Base-by-base conservation (phyloP, 2,888 invertebrate species). In the Enchytraeus crypticus region DNA sequence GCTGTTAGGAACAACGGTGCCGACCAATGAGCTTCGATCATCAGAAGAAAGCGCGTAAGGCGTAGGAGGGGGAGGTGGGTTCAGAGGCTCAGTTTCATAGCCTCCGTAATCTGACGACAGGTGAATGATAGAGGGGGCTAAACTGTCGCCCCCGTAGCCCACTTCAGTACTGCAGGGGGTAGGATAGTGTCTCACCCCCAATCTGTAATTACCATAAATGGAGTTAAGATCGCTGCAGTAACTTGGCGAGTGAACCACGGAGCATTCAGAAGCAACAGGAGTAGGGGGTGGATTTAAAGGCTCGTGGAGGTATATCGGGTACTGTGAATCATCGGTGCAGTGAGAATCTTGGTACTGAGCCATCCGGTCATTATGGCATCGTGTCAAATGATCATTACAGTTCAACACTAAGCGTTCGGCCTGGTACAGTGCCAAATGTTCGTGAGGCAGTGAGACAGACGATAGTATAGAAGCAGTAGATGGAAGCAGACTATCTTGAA, bases 81-180 rank as follows among this genome's bases (percentile, higher is more conserved):
- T 33, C 26, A 38, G 53, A 18, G 21, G 59, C 21, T 53, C 57
- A 32, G 54, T 54, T 27, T 43, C 45, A 38, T 29, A 49, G 32
- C 32, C n/a, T n/a, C n/a, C 53, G 27, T 53, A 49, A 27, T 51
- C 43, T 45, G 26, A 34, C 45, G 21, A 5, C 21, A 18, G 21
- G 32, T 38, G 8, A 38, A 11, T 18, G 8, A 38, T 18, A 8
- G 27, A 38, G 26, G 23, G 27, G 14, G 60, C 30, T 27, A 18
- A n/a, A 14, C 21, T 21, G 78, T 79, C 64, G 80, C 80, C 77
- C 90, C 90, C 72, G 91, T 92, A 68, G 26, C 54, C 32, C 4
- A 54, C 54, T 14, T 54, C 54, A 5, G 54, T 54, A 38, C 54
- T 54, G 43, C 54, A 54, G 2, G 54, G 54, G 1, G 54, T 54